These are phyloP conservation scores for Pararge aegeria DNA, from an alignment of 1,140 invertebrate species.

Conservation along the genomic window DNA sequence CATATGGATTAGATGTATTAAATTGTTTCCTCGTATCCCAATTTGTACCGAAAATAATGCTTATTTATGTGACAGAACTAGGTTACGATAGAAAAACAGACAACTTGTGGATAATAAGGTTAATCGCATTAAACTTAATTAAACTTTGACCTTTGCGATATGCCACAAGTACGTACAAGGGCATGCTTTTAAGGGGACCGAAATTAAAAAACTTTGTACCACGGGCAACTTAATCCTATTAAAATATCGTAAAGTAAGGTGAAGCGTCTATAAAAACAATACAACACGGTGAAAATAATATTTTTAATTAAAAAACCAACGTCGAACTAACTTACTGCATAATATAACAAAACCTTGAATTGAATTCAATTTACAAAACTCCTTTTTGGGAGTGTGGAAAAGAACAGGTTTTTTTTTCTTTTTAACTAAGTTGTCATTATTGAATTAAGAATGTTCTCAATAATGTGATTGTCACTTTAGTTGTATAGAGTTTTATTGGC, in stretches of 20 bases:
- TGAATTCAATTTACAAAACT: too few relatives aligned
- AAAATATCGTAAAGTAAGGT: background rate
- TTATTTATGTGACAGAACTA: background rate
- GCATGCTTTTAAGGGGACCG: slow-evolving; percentile 1
- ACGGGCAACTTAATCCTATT: background rate
- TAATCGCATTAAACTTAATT: slow-evolving; percentile 26
- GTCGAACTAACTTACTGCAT: too few relatives aligned
- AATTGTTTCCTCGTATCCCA: background rate
- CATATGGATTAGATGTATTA: slow-evolving; percentile 9
- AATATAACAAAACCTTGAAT: too few relatives aligned
- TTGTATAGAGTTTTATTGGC: too few relatives aligned
- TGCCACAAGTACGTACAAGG: slow-evolving; percentile 15
- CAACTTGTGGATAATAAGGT: slow-evolving; percentile 15
- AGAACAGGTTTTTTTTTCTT: too few relatives aligned
- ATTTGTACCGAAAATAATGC: background rate
- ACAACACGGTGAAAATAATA: background rate
- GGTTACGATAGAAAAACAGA: background rate
- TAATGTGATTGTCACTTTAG: too few relatives aligned
- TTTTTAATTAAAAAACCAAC: background rate
- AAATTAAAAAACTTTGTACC: slow-evolving; percentile 17
- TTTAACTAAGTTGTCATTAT: too few relatives aligned
- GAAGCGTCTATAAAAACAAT: background rate
- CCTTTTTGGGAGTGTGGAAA: too few relatives aligned
- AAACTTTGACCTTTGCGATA: slow-evolving; percentile 20
- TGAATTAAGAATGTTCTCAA: too few relatives aligned